These are phyloP conservation scores for Hirudinaria manillensis DNA, from an alignment of 2,888 invertebrate species.

Conservation along the genomic window DNA sequence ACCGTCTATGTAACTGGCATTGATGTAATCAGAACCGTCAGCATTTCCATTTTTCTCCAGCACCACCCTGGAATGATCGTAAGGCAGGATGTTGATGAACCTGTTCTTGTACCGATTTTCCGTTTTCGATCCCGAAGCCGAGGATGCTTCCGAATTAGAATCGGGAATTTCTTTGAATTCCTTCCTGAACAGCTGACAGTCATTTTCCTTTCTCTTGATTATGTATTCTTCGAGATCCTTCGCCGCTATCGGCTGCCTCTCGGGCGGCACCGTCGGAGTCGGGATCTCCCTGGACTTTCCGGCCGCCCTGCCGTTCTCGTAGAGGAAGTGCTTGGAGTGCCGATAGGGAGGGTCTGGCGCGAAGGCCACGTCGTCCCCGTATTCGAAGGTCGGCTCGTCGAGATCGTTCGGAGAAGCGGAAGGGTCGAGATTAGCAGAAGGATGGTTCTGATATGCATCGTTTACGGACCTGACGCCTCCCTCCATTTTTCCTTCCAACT, in stretches of 20 bases:
- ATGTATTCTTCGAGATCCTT: conserved; percentile 39
- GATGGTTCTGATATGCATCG: neutral
- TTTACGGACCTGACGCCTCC: neutral
- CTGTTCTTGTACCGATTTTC: conserved; percentile 41
- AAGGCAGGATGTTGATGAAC: conserved; percentile 42
- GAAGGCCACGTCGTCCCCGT: conserved; percentile 17
- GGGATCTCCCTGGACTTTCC: conserved; percentile 24
- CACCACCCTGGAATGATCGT: conserved; percentile 52
- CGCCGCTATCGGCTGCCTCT: conserved; percentile 33
- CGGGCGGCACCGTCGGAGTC: conserved; percentile 33
- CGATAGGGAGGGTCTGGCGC: conserved; percentile 24
- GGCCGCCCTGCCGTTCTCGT: conserved; percentile 23
- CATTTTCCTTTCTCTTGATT: conserved; percentile 36
- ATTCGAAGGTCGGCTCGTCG: conserved; percentile 1
- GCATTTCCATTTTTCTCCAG: conserved; percentile 43
- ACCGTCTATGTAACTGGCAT: conserved; percentile 54
- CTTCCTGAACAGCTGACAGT: conserved; percentile 36
- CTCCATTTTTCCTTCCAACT: conserved; percentile 28
- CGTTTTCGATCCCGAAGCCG: conserved; percentile 34
- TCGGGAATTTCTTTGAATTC: conserved; percentile 41
- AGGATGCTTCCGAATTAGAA: conserved; percentile 30
- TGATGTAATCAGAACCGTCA: conserved; percentile 51
- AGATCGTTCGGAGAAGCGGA: conserved; percentile 27
- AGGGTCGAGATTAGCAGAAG: neutral
- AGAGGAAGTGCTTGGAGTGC: conserved; percentile 16